Evolutionary conservation across 2,113 vertebrate species (phyloP).

Genomic region (Centrocercus urophasianus): DNA sequence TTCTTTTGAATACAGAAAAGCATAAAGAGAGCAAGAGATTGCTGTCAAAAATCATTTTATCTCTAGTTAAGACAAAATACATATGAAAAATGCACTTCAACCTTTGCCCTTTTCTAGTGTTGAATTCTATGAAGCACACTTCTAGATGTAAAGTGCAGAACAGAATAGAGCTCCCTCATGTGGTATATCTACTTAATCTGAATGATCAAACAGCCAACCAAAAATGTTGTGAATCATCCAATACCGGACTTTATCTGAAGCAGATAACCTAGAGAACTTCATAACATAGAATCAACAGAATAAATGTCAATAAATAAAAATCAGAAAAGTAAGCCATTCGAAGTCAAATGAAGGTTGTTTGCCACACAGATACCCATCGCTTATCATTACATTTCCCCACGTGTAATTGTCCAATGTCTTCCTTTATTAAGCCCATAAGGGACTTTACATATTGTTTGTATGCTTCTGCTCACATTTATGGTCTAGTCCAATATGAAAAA

Average conservation of each 20-base stretch:
- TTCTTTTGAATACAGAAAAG: background rate
- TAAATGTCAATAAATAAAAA: accelerated
- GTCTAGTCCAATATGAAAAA: accelerated
- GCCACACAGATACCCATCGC: background rate
- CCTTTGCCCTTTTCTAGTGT: background rate
- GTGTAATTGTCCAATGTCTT: background rate
- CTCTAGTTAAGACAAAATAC: background rate
- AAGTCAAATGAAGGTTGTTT: background rate
- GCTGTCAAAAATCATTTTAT: background rate
- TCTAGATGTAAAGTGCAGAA: background rate
- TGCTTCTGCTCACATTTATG: background rate
- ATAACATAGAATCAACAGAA: accelerated
- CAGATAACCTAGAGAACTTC: accelerated
- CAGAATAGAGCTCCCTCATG: conserved; percentile 18
- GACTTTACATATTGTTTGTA: background rate
- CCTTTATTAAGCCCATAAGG: background rate
- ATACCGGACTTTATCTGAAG: accelerated
- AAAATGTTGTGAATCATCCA: too few relatives aligned
- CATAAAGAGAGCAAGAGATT: too few relatives aligned
- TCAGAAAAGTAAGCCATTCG: accelerated
- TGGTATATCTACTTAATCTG: background rate
- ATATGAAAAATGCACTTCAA: background rate
- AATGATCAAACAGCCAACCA: background rate
- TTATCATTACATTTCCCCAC: accelerated
- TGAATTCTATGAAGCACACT: background rate